These are phyloP conservation scores for Drosophila aff. DNA, from an alignment of 1,140 invertebrate genomes.

Conservation along the genomic window DNA sequence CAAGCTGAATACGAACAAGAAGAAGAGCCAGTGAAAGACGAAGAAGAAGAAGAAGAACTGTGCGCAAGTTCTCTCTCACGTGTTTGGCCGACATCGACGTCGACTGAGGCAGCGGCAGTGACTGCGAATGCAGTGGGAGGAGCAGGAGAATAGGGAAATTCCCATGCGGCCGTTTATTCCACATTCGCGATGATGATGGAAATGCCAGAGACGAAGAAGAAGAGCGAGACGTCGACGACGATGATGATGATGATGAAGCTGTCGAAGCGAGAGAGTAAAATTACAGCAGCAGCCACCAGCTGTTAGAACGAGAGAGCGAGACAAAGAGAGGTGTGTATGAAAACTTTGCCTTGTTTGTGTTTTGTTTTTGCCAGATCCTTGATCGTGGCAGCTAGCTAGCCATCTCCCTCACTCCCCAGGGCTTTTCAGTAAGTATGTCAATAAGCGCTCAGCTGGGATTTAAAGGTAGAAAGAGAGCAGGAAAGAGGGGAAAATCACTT, in stretches of 20 bases:
- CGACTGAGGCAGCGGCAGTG: conserved; percentile 53
- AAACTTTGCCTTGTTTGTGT: conserved; percentile 1
- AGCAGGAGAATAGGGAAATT: conserved; percentile 49
- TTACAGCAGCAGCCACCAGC: conserved; percentile 14
- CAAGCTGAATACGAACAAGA: conserved; percentile 20
- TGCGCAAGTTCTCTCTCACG: conserved; percentile 41
- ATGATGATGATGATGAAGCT: conserved; percentile 13
- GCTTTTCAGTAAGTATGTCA: conserved; percentile 73
- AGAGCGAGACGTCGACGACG: conserved; percentile 10
- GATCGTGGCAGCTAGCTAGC: conserved; percentile 17
- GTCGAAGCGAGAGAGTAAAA: conserved; percentile 18
- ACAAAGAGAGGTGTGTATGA: conserved; percentile 12
- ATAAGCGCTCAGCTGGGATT: conserved; percentile 21
- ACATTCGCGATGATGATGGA: conserved; percentile 48
- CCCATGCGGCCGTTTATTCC: conserved; percentile 73
- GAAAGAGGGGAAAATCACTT: conserved; percentile 4
- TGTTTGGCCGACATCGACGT: conserved; percentile 43
- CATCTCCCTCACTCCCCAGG: conserved; percentile 27
- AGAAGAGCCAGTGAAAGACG: conserved; percentile 29
- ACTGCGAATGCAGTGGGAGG: conserved; percentile 42
- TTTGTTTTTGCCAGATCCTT: conserved; percentile 25
- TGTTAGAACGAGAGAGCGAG: conserved; percentile 26
- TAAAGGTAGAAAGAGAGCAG: not conserved
- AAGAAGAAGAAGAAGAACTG: conserved; percentile 15
- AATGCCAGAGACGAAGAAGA: conserved; percentile 13